These are phyloP conservation scores for Notolepis coatsorum DNA, from an alignment of 2,797 vertebrate species.

Conservation along the genomic window DNA sequence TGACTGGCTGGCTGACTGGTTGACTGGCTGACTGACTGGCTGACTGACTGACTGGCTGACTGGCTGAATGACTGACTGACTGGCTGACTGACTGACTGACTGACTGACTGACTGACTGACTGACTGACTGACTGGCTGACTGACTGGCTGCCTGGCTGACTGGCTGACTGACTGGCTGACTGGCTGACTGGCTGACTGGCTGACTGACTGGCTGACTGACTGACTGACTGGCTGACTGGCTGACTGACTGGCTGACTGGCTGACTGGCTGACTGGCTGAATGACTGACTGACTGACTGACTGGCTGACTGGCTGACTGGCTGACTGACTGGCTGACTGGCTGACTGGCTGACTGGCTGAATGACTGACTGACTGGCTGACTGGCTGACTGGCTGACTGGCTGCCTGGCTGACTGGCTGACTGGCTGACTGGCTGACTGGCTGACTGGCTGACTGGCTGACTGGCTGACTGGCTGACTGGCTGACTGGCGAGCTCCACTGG, in stretches of 20 bases:
- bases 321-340: conserved; percentile 61
- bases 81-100: conserved; percentile 62
- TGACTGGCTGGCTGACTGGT: conserved; percentile 61
- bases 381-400: too few species aligned
- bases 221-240: conserved; percentile 61
- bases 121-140: conserved; percentile 61
- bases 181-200: conserved; percentile 69
- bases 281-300: too few species aligned
- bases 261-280: conserved; percentile 66
- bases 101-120: conserved; percentile 67
- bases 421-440: too few species aligned
- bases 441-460: conserved; percentile 74
- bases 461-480: conserved; percentile 61
- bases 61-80: conserved; percentile 59
- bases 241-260: conserved; percentile 60
- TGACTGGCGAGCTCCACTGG: too few species aligned
- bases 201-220: conserved; percentile 59
- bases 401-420: conserved; percentile 70
- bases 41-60: conserved; percentile 67
- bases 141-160: too few species aligned
- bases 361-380: conserved; percentile 62
- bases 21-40: conserved; percentile 64
- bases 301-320: conserved; percentile 60
- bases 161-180: conserved; percentile 62
- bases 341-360: too few species aligned